Conservation (phyloP, 2,888 invertebrate genomes). For the Habroteleia sp. region DNA sequence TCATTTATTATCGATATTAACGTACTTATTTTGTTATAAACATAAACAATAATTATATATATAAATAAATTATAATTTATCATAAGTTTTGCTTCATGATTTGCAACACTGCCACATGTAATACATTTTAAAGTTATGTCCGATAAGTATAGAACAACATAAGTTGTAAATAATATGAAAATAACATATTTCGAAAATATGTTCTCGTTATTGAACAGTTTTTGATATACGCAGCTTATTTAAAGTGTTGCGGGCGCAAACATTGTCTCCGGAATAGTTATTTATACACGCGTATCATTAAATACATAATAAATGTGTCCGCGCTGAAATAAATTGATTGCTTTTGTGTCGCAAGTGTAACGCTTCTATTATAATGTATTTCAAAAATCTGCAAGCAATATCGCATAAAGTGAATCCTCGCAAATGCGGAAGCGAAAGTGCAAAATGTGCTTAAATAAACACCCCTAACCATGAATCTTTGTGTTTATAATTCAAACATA, state of each 20-base stretch:
- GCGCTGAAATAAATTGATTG: background rate
- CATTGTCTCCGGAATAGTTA: background rate
- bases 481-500: constrained; percentile 32
- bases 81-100: too few relatives aligned
- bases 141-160: too few relatives aligned
- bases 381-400: background rate
- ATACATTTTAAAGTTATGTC: too few relatives aligned
- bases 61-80: too few relatives aligned
- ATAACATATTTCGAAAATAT: too few relatives aligned
- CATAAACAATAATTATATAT: too few relatives aligned
- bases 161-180: too few relatives aligned
- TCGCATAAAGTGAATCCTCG: constrained; percentile 8
- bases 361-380: background rate
- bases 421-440: constrained; percentile 36
- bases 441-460: constrained; percentile 29
- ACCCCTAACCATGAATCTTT: constrained; percentile 37
- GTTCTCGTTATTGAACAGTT: too few relatives aligned
- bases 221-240: background rate
- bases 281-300: background rate
- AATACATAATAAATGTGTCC: background rate
- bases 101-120: too few relatives aligned
- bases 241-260: background rate
- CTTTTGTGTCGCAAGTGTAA: background rate
- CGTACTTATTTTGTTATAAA: too few relatives aligned
- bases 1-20: too few relatives aligned